These are phyloP conservation scores for Gila orcuttii DNA, from an alignment of 2,113 vertebrate species.

Conservation along the genomic window DNA sequence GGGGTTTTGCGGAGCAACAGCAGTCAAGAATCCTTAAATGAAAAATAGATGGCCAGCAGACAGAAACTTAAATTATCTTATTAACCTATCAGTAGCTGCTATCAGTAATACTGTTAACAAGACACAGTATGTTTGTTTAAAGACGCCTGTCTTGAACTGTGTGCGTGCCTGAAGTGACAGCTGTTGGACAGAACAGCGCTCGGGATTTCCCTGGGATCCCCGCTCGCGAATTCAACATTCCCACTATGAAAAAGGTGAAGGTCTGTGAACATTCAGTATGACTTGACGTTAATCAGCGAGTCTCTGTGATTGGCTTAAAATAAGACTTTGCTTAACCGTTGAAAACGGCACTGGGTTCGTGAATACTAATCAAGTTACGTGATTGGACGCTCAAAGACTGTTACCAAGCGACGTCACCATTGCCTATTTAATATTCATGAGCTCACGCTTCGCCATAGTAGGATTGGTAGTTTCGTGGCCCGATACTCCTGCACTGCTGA, in stretches of 20 bases:
- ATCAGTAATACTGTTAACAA: neutral
- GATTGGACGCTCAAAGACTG: conserved; percentile 5
- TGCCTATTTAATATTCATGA: conserved; percentile 30
- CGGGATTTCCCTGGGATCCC: conserved; percentile 25
- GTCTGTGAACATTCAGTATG: neutral
- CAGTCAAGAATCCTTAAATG: neutral
- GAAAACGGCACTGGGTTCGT: neutral
- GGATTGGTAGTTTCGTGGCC: neutral
- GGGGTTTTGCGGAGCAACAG: too few species aligned
- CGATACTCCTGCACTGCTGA: conserved; percentile 17
- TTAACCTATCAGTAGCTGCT: neutral
- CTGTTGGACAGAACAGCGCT: conserved; percentile 5
- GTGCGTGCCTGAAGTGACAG: conserved; percentile 1
- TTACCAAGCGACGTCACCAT: conserved; percentile 28
- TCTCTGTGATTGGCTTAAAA: neutral
- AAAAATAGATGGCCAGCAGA: neutral
- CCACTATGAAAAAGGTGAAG: neutral
- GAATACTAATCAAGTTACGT: neutral
- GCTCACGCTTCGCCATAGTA: neutral
- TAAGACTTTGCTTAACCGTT: too few species aligned
- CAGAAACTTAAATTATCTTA: neutral
- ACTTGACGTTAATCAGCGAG: neutral
- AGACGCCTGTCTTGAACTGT: neutral
- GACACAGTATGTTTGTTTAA: neutral
- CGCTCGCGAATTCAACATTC: neutral